Evolutionary conservation across 2,113 vertebrate genomes (phyloP).

Genomic region (Calidris pugnax): DNA sequence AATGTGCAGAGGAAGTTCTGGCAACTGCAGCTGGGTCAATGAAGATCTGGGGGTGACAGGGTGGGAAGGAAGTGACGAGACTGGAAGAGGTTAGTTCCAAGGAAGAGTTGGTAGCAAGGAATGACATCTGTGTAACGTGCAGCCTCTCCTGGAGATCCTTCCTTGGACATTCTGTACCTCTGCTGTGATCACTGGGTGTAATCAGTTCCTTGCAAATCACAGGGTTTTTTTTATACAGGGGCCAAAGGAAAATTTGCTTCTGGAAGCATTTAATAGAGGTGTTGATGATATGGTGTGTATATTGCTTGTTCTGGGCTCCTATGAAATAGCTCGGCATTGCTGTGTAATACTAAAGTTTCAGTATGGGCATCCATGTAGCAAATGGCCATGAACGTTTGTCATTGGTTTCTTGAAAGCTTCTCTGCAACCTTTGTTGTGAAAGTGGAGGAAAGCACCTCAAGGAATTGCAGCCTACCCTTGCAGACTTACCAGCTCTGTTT

Average conservation of each 20-base stretch:
- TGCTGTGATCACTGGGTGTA: neutral
- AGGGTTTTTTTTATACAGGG: neutral
- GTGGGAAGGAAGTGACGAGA: neutral
- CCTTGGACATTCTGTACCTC: neutral
- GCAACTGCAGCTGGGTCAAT: neutral
- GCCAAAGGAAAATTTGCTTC: neutral
- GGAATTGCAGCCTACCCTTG: neutral
- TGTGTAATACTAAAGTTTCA: neutral
- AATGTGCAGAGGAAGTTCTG: neutral
- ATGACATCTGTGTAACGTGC: fast-evolving
- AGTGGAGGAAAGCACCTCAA: neutral
- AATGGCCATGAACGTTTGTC: neutral
- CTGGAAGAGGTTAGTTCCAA: neutral
- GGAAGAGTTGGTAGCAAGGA: neutral
- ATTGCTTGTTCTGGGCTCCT: neutral
- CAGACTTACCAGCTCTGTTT: neutral
- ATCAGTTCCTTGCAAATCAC: neutral
- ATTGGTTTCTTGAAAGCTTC: no score
- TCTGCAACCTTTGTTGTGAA: neutral
- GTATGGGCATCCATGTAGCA: neutral
- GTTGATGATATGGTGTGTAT: neutral
- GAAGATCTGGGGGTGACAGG: neutral
- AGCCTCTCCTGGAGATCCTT: neutral
- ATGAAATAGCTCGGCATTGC: neutral
- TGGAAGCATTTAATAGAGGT: neutral